phyloP scores from a whole-genome alignment of 2,888 invertebrate species.

The Myathropa florea region DNA sequence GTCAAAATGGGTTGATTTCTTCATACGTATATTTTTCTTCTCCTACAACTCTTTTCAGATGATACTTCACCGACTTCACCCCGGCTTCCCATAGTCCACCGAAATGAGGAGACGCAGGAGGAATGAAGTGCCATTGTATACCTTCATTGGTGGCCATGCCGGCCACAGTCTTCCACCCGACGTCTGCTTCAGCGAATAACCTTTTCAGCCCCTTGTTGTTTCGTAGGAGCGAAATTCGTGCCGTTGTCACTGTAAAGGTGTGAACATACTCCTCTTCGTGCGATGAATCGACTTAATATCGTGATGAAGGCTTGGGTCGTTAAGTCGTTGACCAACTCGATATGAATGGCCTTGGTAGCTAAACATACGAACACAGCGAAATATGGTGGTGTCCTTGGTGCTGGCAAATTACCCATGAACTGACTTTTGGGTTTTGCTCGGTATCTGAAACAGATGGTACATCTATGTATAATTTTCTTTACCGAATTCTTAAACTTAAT shows the following conservation, averaged over 20 bases:
- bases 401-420: neutral
- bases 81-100: constrained; percentile 38
- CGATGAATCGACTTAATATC: too few relatives aligned
- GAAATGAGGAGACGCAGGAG: constrained; percentile 25
- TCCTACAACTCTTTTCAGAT: neutral
- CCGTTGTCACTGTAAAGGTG: constrained; percentile 35
- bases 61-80: constrained; percentile 13
- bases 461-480: neutral
- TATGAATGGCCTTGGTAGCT: too few relatives aligned
- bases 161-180: neutral
- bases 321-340: too few relatives aligned
- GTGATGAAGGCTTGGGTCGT: too few relatives aligned
- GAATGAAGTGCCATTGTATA: constrained; percentile 37
- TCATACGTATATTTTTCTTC: constrained; percentile 7
- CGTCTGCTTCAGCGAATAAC: neutral
- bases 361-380: neutral
- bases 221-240: constrained; percentile 36
- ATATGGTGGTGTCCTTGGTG: neutral
- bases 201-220: constrained; percentile 5
- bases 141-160: too few relatives aligned
- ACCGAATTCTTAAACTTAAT: neutral
- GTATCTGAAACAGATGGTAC: neutral
- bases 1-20: neutral
- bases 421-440: neutral
- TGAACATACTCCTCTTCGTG: too few relatives aligned